A percentile compares a stretch with the other conserved stretches of the same genome.
These are phyloP conservation scores for Slavum lentiscoides DNA, from an alignment of 2,888 invertebrate species.

Conservation along the genomic window DNA sequence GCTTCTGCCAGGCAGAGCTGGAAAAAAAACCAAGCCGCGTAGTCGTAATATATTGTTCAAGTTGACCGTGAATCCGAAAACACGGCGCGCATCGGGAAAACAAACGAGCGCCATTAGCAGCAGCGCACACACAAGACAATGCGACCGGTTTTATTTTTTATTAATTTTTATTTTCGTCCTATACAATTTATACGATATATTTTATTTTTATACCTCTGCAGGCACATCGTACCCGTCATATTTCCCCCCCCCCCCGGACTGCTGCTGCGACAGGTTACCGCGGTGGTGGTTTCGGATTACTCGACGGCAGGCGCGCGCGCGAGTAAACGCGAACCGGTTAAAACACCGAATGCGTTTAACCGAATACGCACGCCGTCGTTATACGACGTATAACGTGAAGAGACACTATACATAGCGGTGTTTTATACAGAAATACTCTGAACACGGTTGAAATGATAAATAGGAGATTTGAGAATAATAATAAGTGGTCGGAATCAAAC, in stretches of 20 bases:
- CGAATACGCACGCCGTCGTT: too few relatives aligned
- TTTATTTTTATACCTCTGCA: neutral
- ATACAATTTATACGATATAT: slow-evolving; percentile 2
- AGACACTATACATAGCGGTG: too few relatives aligned
- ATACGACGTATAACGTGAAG: too few relatives aligned
- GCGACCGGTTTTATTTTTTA: slow-evolving; percentile 2
- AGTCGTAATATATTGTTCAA: neutral
- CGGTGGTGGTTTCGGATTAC: slow-evolving; percentile 15
- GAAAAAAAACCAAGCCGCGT: neutral
- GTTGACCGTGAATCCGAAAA: slow-evolving; percentile 31
- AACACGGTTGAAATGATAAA: too few relatives aligned
- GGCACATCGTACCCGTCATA: slow-evolving; percentile 8
- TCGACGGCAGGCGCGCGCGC: neutral
- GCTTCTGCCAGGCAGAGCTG: neutral
- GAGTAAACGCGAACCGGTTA: neutral
- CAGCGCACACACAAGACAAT: slow-evolving; percentile 5
- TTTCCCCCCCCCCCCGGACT: too few relatives aligned
- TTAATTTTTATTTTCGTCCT: neutral
- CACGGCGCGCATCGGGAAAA: neutral
- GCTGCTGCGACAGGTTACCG: slow-evolving; percentile 7
- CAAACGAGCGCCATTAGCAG: slow-evolving; percentile 29
- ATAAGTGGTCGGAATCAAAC: too few relatives aligned
- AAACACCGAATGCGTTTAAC: too few relatives aligned
- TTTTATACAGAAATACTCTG: too few relatives aligned
- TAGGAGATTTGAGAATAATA: too few relatives aligned